Conservation (phyloP, 2,797 vertebrate species). For the Heterohyrax brucei region DNA sequence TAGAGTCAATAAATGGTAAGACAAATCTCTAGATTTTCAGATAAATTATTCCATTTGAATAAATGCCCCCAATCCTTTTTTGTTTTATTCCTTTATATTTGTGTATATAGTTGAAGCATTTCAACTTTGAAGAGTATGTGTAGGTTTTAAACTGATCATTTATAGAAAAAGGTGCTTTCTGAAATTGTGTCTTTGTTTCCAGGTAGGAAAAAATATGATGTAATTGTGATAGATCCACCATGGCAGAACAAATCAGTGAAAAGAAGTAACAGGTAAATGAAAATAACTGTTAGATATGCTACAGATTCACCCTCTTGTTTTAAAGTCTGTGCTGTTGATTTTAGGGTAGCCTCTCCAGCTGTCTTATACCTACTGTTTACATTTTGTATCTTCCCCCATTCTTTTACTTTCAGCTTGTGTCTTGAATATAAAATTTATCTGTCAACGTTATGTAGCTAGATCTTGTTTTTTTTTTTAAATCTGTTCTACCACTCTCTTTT, state of each 20-base stretch:
- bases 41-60: conserved; percentile 58
- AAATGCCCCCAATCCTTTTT: neutral
- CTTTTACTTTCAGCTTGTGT: neutral
- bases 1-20: conserved; percentile 1
- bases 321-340: neutral
- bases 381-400: neutral
- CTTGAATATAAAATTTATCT: neutral
- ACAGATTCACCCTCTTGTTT: neutral
- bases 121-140: conserved; percentile 47
- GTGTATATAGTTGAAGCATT: neutral
- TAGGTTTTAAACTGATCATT: conserved; percentile 60
- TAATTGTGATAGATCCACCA: conserved; percentile 97
- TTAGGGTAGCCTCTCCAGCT: neutral
- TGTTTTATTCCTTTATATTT: conserved; percentile 34
- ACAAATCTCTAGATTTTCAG: conserved; percentile 29
- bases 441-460: neutral
- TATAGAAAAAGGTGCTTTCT: conserved; percentile 12
- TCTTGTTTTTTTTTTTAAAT: neutral
- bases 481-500: neutral
- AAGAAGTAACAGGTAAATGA: conserved; percentile 95
- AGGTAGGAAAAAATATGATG: conserved; percentile 94
- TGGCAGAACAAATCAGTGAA: conserved; percentile 99
- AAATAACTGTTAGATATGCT: neutral
- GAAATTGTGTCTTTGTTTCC: conserved; percentile 81
- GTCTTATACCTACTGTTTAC: neutral